Evolutionary conservation across 2,113 vertebrate species (phyloP).

Genomic region (Mobula birostris): DNA sequence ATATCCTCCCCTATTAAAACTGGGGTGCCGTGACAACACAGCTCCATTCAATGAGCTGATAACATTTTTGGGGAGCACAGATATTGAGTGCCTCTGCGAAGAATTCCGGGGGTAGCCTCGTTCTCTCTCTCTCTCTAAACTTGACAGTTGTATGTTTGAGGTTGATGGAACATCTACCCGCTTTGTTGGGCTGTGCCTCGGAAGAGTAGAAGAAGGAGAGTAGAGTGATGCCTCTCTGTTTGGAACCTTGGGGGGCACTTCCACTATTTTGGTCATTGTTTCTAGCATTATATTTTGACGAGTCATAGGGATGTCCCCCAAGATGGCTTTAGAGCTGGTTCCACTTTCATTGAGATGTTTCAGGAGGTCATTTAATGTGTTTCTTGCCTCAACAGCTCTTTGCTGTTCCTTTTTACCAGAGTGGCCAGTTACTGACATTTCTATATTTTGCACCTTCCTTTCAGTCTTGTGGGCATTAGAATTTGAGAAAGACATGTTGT

Average conservation of each 20-base stretch:
- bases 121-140: constrained; percentile 87
- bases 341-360: constrained; percentile 88
- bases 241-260: constrained; percentile 88
- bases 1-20: constrained; percentile 83
- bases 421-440: constrained; percentile 56
- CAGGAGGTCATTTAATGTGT: constrained; percentile 89
- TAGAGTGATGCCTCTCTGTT: constrained; percentile 91
- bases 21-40: constrained; percentile 86
- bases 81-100: constrained; percentile 89
- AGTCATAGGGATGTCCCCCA: constrained; percentile 77
- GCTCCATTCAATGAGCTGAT: constrained; percentile 82
- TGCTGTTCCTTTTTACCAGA: constrained; percentile 83
- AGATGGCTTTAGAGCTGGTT: constrained; percentile 77
- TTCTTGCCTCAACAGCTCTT: constrained; percentile 86
- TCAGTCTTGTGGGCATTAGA: constrained; percentile 77
- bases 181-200: constrained; percentile 91
- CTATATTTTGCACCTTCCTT: constrained; percentile 70
- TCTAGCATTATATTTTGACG: constrained; percentile 85
- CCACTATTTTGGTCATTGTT: constrained; percentile 79
- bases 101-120: constrained; percentile 86
- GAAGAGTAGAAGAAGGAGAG: constrained; percentile 89
- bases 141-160: constrained; percentile 75
- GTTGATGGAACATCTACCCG: constrained; percentile 88
- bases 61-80: constrained; percentile 78
- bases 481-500: constrained; percentile 69